phyloP scores from a whole-genome alignment of 2,113 vertebrate species.

The Sylvilagus bachmani region DNA sequence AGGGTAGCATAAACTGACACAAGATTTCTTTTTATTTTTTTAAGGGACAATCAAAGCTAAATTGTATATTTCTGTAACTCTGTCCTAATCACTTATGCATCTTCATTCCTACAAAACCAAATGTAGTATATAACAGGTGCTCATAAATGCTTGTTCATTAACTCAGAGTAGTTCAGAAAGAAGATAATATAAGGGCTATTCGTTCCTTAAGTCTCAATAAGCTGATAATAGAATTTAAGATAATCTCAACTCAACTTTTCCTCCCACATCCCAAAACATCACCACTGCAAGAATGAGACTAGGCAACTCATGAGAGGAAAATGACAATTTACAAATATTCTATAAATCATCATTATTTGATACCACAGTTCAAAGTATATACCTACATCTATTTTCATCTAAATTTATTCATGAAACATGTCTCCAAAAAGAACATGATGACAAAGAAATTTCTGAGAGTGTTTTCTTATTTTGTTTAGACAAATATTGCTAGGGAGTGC shows the following conservation, averaged over 20 bases:
- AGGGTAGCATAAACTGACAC: not conserved
- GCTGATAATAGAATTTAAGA: not conserved
- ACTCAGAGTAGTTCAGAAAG: not conserved
- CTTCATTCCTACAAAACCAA: not conserved
- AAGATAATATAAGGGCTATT: not conserved
- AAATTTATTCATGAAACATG: not conserved
- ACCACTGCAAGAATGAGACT: not conserved
- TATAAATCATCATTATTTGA: not conserved
- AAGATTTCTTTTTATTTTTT: not conserved
- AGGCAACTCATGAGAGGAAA: not conserved
- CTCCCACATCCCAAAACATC: not conserved
- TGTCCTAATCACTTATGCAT: not conserved
- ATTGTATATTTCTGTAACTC: not conserved
- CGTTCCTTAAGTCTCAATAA: slow-evolving; percentile 9
- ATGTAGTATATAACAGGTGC: not conserved
- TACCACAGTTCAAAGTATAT: not conserved
- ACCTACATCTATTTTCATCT: not conserved
- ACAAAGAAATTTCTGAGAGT: not conserved
- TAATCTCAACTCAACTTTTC: not conserved
- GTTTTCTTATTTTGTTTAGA: not conserved
- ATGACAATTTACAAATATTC: not conserved
- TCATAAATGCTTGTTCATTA: slow-evolving; percentile 13
- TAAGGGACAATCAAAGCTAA: not conserved
- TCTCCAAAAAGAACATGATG: not conserved
- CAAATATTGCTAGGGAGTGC: not conserved